Evolutionary conservation across 2,888 invertebrate genomes (phyloP), one percentile per base, ranked within the genome.

Genomic region (Nomada ferruginata): DNA sequence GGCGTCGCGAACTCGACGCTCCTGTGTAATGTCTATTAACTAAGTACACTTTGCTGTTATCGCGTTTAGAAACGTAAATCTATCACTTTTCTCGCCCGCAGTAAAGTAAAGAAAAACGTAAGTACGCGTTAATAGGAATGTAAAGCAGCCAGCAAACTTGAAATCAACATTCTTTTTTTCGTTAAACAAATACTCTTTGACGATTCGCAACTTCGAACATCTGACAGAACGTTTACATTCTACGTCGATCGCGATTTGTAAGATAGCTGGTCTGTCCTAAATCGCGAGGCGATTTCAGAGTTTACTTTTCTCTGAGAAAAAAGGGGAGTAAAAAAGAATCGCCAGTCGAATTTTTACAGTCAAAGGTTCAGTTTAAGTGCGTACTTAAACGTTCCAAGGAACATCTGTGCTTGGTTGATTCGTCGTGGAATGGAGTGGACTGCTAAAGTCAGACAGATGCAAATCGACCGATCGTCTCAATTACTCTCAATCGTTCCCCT

Each of bases 381-480:
- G 61, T 65, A 66, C 70, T 83, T 76, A 76, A 76, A 66, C 53
- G 26, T 55, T 18, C 59, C 59, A 47, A 29, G 29, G 74, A 76
- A 68, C 42, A 73, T 74, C 73, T 61, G 82, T 66, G 61, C 61
- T 57, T 76, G 80, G 52, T 59, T 74, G 66, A 23, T 26, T 52
- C 68, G 69, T 61, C 64, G 65, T 18, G 44, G 63, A 47, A 59
- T 70, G 65, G 69, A 82, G 79, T 82, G 82, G 77, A 66, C 68
- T 73, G 79, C 78, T 74, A 59, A 52, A 74, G 70, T 73, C 76
- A 65, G 66, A 78, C 73, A 59, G 80, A 69, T 57, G 68, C 72
- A 26, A 80, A 84, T 83, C 83, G 83, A 79, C 79, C 82, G 71
- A 78, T 76, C 83, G 76, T 11, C 68, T 85, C 84, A 78, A 83